Conservation (phyloP, 2,888 invertebrate species). For the Mimas tiliae region DNA sequence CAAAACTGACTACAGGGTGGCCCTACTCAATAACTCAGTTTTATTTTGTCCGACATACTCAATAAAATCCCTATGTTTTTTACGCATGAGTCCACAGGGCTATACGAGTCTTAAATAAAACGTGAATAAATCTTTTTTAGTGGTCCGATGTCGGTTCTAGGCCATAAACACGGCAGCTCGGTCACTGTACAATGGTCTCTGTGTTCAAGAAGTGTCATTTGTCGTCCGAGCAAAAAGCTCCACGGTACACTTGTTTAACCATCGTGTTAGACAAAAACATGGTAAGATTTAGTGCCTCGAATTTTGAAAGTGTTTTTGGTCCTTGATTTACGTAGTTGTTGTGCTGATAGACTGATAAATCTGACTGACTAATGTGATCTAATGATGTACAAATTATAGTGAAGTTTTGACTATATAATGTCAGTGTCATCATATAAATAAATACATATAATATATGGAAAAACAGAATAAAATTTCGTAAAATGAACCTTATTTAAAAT, state of each 20-base stretch:
- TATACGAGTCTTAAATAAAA: slow-evolving; percentile 53
- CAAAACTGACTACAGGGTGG: too few species aligned
- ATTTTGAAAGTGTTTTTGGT: slow-evolving; percentile 26
- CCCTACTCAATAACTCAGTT: too few species aligned
- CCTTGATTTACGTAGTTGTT: not conserved
- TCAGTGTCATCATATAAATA: too few species aligned
- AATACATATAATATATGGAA: too few species aligned
- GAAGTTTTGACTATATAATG: not conserved
- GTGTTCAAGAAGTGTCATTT: slow-evolving; percentile 67
- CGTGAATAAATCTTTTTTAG: slow-evolving; percentile 65
- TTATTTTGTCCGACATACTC: slow-evolving; percentile 32
- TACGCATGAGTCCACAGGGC: slow-evolving; percentile 52
- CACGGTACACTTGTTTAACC: slow-evolving; percentile 47
- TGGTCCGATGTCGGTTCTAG: slow-evolving; percentile 54
- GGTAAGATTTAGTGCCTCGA: slow-evolving; percentile 43
- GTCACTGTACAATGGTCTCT: slow-evolving; percentile 69
- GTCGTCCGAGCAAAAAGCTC: slow-evolving; percentile 65
- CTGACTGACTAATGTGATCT: too few species aligned
- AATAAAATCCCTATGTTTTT: slow-evolving; percentile 45
- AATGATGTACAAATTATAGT: not conserved
- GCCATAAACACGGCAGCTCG: slow-evolving; percentile 67
- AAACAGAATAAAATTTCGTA: too few species aligned
- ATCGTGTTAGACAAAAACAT: slow-evolving; percentile 47
- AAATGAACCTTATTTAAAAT: too few species aligned
- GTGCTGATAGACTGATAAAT: not conserved